Base-by-base conservation (phyloP, 2,113 vertebrate genomes). In the Chitala chitala region DNA sequence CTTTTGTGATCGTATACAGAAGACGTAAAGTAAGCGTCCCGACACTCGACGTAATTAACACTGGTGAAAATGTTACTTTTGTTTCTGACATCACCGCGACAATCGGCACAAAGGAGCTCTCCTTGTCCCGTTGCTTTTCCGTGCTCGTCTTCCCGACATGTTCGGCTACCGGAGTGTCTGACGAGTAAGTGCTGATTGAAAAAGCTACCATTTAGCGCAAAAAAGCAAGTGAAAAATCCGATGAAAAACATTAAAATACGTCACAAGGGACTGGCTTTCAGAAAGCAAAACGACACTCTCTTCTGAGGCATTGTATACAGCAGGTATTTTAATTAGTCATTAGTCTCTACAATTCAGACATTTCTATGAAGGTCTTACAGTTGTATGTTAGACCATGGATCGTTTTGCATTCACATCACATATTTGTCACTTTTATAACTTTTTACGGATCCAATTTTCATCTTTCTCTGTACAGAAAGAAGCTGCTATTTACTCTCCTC, bases 401-500 rank as follows among this genome's bases (percentile, higher is more conserved):
- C 93, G n/a, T n/a, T n/a, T n/a, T n/a, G n/a, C n/a, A 90, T 91
- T 93, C 92, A 90, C 90, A 90, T 78, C 92, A 92, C 90, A 89
- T 89, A 92, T 91, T 71, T 84, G 91, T 94, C 92, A 95, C 93
- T 98, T 96, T 97, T 95, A 91, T 97, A 95, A 92, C 92, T 96
- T 98, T 96, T 91, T 99, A 97, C 88, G 81, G 93, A 96, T 94
- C 92, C 93, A 91, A 94, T 92, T 89, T 93, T 94, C 93, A 93
- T 93, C 91, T 93, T 90, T 89, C 90, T 95, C 92, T 96, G 93
- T 97, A 95, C 94, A 97, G 92, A 93, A 93, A 92, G 90, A 94
- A 95, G 95, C 94, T 98, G 95, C 95, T 99, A 96, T 94, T 94
- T 93, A 90, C 87, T 92, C 94, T 93, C 94, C 82, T 94, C 95